Evolutionary conservation across 2,888 invertebrate genomes (phyloP).

Genomic region (Eupithecia inturbata): DNA sequence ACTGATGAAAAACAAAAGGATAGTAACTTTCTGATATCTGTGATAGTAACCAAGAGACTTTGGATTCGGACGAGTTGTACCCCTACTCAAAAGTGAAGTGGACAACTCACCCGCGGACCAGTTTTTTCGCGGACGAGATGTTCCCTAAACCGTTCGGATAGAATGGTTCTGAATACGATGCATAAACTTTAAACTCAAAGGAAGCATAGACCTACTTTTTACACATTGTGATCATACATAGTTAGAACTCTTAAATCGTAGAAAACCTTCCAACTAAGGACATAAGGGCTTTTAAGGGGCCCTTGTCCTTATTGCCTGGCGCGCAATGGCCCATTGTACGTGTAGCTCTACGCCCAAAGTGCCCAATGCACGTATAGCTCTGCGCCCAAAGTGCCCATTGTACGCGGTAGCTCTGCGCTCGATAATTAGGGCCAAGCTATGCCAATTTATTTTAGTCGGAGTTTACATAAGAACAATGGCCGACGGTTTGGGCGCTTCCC

Average conservation of each 20-base stretch:
- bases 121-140: too few relatives aligned
- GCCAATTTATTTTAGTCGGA: constrained; percentile 24
- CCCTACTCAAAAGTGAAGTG: too few relatives aligned
- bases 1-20: not conserved
- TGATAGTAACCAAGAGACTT: too few relatives aligned
- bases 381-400: constrained; percentile 10
- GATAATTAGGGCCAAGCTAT: constrained; percentile 17
- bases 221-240: not conserved
- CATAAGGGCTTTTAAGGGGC: not conserved
- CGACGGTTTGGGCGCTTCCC: constrained; percentile 30
- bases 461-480: constrained; percentile 32
- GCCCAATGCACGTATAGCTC: too few relatives aligned
- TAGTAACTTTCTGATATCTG: too few relatives aligned
- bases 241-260: not conserved
- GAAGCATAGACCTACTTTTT: not conserved
- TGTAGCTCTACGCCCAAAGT: constrained; percentile 10
- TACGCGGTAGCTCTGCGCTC: constrained; percentile 5
- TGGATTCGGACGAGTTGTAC: too few relatives aligned
- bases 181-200: not conserved
- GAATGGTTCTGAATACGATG: not conserved
- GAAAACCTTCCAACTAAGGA: not conserved
- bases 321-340: not conserved
- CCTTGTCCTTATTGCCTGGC: not conserved
- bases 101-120: too few relatives aligned
- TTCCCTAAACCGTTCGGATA: too few relatives aligned